Base-by-base conservation (phyloP, 2,888 invertebrate species). In the Agonum fuliginosum region DNA sequence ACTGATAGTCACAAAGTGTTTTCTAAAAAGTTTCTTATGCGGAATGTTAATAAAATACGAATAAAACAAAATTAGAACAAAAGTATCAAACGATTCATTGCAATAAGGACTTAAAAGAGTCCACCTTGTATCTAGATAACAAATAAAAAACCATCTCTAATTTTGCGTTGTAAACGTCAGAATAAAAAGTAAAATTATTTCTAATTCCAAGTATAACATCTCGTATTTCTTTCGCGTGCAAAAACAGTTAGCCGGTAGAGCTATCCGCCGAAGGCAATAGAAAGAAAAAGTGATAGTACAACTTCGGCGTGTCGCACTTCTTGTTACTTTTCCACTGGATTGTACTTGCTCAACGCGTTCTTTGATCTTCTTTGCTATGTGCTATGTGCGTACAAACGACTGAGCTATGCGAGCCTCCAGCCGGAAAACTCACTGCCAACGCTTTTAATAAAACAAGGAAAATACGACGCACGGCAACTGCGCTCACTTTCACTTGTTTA, bases 401-500 rank as follows among this genome's bases (percentile, higher is more conserved):
- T 37, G 37, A 37, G n/a, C 54, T 22, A 54, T 54, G 24, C 54
- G 22, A 22, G 24, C 54, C 24, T 5, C 12, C 19, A 27, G 12
- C 58, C 17, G 51, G 6, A 51, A 30, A 30, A 30, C 30, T 30
- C 8, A n/a, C 8, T 30, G 8, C 58, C 27, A 27, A 30, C 27
- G 58, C 30, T 62, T 62, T 58, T 54, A n/a, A 62, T 62, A 30
- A 62, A 62, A 62, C 54, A 54, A 54, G 54, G 22, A 22, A 54
- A 54, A 54, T 54, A 22, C 54, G 24, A 54, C 24, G 24, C 24
- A 24, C 19, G n/a, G 19, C 8, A 22, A 4, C 22, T 54, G 24
- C 5, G 10, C 12, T 54, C 24, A 54, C 24, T 54, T 54, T 54
- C 24, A 10, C 48, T 14, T 37, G 10, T 8, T 6, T 10, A 34